Percentiles rank a stretch among this genome's conserved stretches.
Conservation (phyloP, 2,888 invertebrate species). For the Drosophila ustulata region DNA sequence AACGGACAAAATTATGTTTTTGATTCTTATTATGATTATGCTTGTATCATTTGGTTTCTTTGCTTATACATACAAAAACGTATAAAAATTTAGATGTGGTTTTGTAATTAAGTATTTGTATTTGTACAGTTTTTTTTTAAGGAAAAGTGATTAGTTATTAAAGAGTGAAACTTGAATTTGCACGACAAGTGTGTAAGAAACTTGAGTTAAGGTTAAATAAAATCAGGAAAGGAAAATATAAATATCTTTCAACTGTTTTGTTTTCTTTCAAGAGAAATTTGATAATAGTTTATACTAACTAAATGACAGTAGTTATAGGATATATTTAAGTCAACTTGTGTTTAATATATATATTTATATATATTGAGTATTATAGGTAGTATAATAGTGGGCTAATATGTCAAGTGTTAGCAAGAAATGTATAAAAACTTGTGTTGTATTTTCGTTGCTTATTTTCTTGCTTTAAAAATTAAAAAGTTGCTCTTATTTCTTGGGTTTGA, state of each 20-base stretch:
- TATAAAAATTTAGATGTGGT: slow-evolving; percentile 36
- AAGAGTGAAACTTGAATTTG: slow-evolving; percentile 51
- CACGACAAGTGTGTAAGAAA: slow-evolving; percentile 48
- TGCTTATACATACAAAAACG: slow-evolving; percentile 73
- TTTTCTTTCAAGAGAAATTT: slow-evolving; percentile 29
- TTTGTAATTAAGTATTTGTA: slow-evolving; percentile 41
- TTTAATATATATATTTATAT: slow-evolving; percentile 35
- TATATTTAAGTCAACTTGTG: slow-evolving; percentile 44
- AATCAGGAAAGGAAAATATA: slow-evolving; percentile 6
- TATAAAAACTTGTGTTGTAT: slow-evolving; percentile 9
- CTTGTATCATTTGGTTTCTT: slow-evolving; percentile 9
- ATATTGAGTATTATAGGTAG: slow-evolving; percentile 24
- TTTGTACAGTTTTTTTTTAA: slow-evolving; percentile 48
- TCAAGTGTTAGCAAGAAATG: slow-evolving; percentile 18
- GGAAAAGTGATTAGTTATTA: slow-evolving; percentile 37
- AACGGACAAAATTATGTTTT: slow-evolving; percentile 64
- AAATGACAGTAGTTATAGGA: slow-evolving; percentile 44
- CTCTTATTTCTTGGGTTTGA: slow-evolving; percentile 7
- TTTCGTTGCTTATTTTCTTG: slow-evolving; percentile 7
- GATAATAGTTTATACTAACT: slow-evolving; percentile 36
- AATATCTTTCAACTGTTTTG: slow-evolving; percentile 9
- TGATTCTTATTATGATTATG: slow-evolving; percentile 17
- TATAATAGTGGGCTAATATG: slow-evolving; percentile 16
- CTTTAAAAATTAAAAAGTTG: slow-evolving; percentile 23
- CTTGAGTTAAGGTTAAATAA: slow-evolving; percentile 26